Percentiles rank a stretch among this genome's conserved stretches.
Evolutionary conservation across 2,113 vertebrate genomes (phyloP).

Genomic region (Pterocles gutturalis): DNA sequence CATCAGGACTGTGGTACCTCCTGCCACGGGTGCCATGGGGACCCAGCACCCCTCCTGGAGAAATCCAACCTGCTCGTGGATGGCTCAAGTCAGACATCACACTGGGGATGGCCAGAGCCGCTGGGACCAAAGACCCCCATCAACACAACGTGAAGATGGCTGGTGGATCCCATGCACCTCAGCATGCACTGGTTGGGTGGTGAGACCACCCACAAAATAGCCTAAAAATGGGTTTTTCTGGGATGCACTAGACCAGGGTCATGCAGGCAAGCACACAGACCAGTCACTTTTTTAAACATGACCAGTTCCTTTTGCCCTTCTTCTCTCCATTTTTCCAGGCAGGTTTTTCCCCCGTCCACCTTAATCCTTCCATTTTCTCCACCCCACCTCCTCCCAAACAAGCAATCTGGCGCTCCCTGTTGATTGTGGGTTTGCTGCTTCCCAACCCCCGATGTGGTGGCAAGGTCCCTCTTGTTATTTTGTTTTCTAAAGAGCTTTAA

Average conservation of each 20-base stretch:
- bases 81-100: neutral
- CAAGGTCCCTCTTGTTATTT: neutral
- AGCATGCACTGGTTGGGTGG: neutral
- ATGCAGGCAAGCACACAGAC: neutral
- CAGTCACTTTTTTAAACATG: neutral
- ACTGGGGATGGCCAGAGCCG: accelerated
- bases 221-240: neutral
- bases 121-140: neutral
- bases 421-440: neutral
- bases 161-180: too few relatives aligned
- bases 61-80: neutral
- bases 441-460: neutral
- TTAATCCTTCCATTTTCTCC: neutral
- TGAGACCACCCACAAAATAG: neutral
- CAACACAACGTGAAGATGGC: neutral
- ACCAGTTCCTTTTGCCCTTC: neutral
- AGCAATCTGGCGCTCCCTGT: neutral
- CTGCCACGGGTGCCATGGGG: accelerated
- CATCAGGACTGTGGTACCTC: neutral
- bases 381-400: neutral
- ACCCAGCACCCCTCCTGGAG: neutral
- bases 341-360: accelerated
- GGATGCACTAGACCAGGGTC: neutral
- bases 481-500: neutral
- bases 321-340: neutral